A percentile compares a stretch with the other conserved stretches of the same genome.
phyloP scores from a whole-genome alignment of 2,113 vertebrate genomes.

The Mellivora capensis region DNA sequence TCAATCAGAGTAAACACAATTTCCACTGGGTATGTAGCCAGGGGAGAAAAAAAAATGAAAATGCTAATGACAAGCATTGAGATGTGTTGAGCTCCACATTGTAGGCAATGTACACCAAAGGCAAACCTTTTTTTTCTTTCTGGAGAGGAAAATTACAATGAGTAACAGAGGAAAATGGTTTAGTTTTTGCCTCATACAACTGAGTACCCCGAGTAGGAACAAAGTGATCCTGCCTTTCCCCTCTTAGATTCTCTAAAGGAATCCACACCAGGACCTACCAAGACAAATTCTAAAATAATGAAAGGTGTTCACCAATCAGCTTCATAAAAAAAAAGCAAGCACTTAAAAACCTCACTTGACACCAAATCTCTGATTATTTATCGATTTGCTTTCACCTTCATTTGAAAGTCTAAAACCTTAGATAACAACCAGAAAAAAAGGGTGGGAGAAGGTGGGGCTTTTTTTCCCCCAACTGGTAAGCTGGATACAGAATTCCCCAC shows the following conservation, averaged over 20 bases:
- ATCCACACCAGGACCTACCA: background rate
- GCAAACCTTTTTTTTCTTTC: background rate
- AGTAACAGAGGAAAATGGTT: background rate
- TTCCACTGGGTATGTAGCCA: background rate
- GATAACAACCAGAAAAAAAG: background rate
- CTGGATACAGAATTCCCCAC: background rate
- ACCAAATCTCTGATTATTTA: background rate
- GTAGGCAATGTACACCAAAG: background rate
- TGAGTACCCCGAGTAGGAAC: background rate
- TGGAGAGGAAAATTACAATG: background rate
- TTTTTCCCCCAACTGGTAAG: background rate
- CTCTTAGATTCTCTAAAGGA: background rate
- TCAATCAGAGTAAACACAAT: slow-evolving; percentile 3
- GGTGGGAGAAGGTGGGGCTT: background rate
- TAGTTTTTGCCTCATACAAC: background rate
- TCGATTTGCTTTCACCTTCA: background rate
- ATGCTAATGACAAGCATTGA: background rate
- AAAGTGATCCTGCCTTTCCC: background rate
- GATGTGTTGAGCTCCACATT: background rate
- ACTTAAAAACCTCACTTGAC: background rate
- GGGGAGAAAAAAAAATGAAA: background rate
- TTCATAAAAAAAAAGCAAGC: background rate
- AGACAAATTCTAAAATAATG: background rate
- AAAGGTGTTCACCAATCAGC: background rate
- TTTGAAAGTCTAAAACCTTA: background rate